phyloP scores from a whole-genome alignment of 2,888 invertebrate genomes.

The Tipula lateralis region DNA sequence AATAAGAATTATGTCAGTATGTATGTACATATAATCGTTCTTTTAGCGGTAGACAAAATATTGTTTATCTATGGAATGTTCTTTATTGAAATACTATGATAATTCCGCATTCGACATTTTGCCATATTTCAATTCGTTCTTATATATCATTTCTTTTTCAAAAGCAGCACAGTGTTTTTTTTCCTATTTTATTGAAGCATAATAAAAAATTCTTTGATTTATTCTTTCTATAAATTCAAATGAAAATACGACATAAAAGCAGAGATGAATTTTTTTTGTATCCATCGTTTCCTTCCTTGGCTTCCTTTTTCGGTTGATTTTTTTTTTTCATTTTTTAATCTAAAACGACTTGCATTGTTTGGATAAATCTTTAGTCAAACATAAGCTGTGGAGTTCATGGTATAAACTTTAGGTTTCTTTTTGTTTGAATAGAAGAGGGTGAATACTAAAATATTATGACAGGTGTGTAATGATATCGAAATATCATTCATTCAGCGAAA shows the following conservation, averaged over 20 bases:
- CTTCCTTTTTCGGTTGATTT: not conserved
- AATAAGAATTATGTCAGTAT: too few species aligned
- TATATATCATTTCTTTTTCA: not conserved
- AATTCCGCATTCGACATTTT: not conserved
- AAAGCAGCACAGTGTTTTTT: not conserved
- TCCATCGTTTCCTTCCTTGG: conserved; percentile 19
- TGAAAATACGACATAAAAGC: not conserved
- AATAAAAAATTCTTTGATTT: not conserved
- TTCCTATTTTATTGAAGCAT: not conserved
- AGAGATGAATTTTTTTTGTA: not conserved
- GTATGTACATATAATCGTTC: not conserved
- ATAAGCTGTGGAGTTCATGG: not conserved
- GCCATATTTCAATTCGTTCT: not conserved
- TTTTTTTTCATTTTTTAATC: not conserved
- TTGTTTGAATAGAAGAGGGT: not conserved
- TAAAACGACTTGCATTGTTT: conserved; percentile 14
- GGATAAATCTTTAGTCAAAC: conserved; percentile 8
- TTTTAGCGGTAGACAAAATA: not conserved
- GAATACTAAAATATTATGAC: not conserved
- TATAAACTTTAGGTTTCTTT: not conserved
- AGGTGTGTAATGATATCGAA: not conserved
- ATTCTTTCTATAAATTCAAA: not conserved
- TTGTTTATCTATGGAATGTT: not conserved
- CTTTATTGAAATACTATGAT: not conserved
- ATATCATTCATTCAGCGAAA: not conserved